Conservation (phyloP, 2,113 vertebrate species). For the Colaptes auratus region DNA sequence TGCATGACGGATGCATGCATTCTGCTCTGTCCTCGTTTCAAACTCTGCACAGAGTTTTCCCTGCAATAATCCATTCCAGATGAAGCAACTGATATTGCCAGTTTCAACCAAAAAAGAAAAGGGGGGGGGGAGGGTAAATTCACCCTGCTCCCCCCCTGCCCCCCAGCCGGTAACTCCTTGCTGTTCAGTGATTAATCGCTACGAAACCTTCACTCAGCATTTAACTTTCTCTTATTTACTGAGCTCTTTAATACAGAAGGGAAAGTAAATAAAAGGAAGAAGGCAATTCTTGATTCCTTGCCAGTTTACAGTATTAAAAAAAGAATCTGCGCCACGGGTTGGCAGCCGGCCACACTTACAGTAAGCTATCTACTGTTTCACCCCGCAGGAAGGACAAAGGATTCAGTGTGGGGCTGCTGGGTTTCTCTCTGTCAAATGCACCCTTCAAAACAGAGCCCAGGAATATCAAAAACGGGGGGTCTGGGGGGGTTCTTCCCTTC, state of each 20-base stretch:
- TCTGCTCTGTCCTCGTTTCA: slow-evolving; percentile 48
- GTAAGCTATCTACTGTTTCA: slow-evolving; percentile 83
- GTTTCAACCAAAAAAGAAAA: slow-evolving; percentile 32
- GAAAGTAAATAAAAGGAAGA: slow-evolving; percentile 84
- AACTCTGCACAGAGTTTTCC: slow-evolving; percentile 14
- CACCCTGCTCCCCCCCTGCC: no score
- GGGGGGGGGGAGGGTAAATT: background rate
- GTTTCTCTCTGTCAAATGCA: slow-evolving; percentile 61
- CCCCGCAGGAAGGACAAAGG: slow-evolving; percentile 81
- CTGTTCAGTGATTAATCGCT: slow-evolving; percentile 34
- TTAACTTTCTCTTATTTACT: slow-evolving; percentile 66
- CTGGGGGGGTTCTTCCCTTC: background rate
- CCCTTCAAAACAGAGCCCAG: slow-evolving; percentile 65
- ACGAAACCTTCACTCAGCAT: slow-evolving; percentile 38
- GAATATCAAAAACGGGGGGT: slow-evolving; percentile 45
- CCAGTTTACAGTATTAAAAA: slow-evolving; percentile 90
- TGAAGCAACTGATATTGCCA: slow-evolving; percentile 65
- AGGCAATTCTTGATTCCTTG: slow-evolving; percentile 82
- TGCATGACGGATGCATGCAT: background rate
- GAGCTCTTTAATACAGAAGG: slow-evolving; percentile 77
- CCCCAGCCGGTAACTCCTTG: background rate
- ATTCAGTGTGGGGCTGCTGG: slow-evolving; percentile 70
- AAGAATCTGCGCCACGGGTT: slow-evolving; percentile 82
- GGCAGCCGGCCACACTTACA: slow-evolving; percentile 83
- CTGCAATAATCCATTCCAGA: slow-evolving; percentile 58